These are phyloP conservation scores for Engraulis encrasicolus DNA, from an alignment of 2,113 vertebrate species.

Conservation along the genomic window DNA sequence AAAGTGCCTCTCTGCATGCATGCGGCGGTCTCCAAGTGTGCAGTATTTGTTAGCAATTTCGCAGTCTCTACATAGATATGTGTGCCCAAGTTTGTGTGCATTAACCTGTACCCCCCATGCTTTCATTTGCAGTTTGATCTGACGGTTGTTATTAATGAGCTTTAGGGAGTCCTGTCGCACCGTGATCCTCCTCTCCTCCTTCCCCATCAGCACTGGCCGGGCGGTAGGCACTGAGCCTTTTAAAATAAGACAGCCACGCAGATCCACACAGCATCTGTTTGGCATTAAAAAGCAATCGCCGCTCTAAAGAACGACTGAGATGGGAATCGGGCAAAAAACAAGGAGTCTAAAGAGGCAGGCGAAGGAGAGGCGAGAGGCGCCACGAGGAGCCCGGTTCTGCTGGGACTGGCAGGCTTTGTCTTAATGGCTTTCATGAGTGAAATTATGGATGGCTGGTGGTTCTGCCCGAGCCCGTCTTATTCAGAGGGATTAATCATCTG, in stretches of 20 bases:
- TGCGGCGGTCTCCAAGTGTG: not conserved
- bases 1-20: not conserved
- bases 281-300: conserved; percentile 47
- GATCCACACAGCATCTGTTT: conserved; percentile 45
- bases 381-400: not conserved
- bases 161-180: conserved; percentile 26
- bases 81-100: conserved; percentile 30
- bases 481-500: not conserved
- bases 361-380: too few relatives aligned
- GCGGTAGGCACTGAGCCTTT: conserved; percentile 43
- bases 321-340: conserved; percentile 39
- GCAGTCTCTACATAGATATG: conserved; percentile 4
- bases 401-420: conserved; percentile 17
- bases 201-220: conserved; percentile 42
- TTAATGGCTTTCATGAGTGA: not conserved
- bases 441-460: not conserved
- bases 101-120: conserved; percentile 19
- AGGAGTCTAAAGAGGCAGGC: too few relatives aligned
- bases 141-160: conserved; percentile 44
- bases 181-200: conserved; percentile 36
- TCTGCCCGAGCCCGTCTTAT: not conserved
- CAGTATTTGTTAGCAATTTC: conserved; percentile 4
- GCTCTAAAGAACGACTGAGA: conserved; percentile 32
- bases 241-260: conserved; percentile 42
- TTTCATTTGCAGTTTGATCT: conserved; percentile 36